A percentile compares a stretch with the other conserved stretches of the same genome.
Evolutionary conservation across 2,113 vertebrate species (phyloP).

Genomic region (Promerops cafer): DNA sequence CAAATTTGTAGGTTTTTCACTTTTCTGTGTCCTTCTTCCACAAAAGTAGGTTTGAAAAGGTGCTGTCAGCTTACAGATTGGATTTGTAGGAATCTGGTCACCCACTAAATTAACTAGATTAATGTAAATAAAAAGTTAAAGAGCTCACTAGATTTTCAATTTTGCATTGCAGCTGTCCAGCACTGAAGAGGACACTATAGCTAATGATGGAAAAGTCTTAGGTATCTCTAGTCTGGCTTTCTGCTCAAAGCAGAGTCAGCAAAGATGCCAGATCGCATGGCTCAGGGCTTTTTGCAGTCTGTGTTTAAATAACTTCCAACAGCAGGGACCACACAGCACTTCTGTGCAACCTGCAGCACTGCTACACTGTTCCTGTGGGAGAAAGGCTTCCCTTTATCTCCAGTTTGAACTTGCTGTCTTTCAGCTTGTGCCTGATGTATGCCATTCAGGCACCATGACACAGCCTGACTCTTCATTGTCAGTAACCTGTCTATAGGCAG

Average conservation of each 20-base stretch:
- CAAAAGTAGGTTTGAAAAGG: background rate
- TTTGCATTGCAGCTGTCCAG: background rate
- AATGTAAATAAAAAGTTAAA: background rate
- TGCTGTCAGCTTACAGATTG: background rate
- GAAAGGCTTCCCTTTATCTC: background rate
- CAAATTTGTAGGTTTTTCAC: background rate
- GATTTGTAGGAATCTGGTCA: background rate
- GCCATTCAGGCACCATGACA: background rate
- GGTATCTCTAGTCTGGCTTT: background rate
- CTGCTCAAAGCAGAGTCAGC: background rate
- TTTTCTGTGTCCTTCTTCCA: background rate
- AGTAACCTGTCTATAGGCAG: background rate
- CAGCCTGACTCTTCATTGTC: background rate
- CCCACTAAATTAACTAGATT: background rate
- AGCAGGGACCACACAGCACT: background rate
- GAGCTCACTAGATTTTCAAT: background rate
- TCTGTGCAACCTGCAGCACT: background rate
- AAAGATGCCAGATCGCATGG: background rate
- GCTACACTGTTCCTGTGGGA: too few relatives aligned
- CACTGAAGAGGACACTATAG: background rate
- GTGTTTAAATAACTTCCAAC: background rate
- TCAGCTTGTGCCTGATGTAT: background rate
- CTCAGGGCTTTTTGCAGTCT: background rate
- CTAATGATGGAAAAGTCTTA: background rate
- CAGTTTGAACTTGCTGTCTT: background rate